Evolutionary conservation across 2,797 vertebrate species (phyloP).

Genomic region (Pyrocephalus nanus): DNA sequence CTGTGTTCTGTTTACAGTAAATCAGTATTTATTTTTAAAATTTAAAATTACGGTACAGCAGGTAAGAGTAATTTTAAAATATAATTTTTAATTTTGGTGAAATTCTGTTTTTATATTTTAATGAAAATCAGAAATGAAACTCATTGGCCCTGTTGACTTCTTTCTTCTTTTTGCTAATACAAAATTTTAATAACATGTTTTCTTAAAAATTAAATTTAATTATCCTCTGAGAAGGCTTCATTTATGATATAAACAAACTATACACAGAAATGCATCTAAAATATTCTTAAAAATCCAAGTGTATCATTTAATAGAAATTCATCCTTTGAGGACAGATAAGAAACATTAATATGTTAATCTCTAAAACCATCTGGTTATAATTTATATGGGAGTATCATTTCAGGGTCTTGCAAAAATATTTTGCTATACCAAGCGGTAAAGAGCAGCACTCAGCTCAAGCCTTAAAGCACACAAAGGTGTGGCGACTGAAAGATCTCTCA

Average conservation of each 20-base stretch:
- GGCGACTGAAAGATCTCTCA: not conserved
- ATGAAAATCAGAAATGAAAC: not conserved
- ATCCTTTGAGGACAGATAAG: not conserved
- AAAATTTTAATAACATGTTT: not conserved
- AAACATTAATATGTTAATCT: not conserved
- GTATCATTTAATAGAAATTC: not conserved
- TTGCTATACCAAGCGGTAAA: not conserved
- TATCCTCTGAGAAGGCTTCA: not conserved
- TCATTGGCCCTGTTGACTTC: not conserved
- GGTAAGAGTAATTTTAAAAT: not conserved
- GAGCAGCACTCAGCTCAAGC: not conserved
- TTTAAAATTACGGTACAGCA: not conserved
- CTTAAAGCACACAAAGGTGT: constrained; percentile 16
- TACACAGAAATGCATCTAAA: not conserved
- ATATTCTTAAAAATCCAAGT: not conserved
- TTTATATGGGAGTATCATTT: not conserved
- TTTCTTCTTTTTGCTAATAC: not conserved
- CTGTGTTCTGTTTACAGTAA: not conserved
- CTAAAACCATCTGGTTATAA: not conserved
- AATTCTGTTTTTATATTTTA: not conserved
- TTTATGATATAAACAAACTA: not conserved
- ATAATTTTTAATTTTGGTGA: not conserved
- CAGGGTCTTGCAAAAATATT: not conserved
- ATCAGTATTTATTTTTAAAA: too few species aligned
- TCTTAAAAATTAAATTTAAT: not conserved